These are phyloP conservation scores for Lysandra bellargus DNA, from an alignment of 2,888 invertebrate species.

Conservation along the genomic window DNA sequence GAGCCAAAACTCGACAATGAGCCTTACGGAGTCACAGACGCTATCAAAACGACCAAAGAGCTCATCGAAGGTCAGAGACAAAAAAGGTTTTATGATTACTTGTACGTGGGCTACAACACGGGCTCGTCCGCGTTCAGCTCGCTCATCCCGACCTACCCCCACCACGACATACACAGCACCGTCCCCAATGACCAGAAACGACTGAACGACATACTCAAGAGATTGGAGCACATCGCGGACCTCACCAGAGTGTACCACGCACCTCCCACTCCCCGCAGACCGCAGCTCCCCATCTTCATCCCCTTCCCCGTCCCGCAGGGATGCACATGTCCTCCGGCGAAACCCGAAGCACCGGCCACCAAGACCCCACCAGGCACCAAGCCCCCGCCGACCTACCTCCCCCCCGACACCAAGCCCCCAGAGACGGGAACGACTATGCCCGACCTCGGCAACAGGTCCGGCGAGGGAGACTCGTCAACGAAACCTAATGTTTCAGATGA, in stretches of 20 bases:
- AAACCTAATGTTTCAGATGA: conserved; percentile 46
- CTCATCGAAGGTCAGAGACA: conserved; percentile 43
- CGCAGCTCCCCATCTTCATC: not conserved
- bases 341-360: not conserved
- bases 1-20: conserved; percentile 46
- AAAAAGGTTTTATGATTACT: conserved; percentile 48
- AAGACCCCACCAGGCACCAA: not conserved
- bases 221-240: conserved; percentile 41
- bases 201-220: conserved; percentile 40
- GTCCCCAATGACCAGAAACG: conserved; percentile 37
- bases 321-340: not conserved
- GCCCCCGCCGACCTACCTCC: conserved; percentile 38
- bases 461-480: conserved; percentile 49
- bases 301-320: not conserved
- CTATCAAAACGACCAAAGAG: conserved; percentile 41
- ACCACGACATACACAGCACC: conserved; percentile 34
- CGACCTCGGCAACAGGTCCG: conserved; percentile 61
- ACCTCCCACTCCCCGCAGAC: not conserved
- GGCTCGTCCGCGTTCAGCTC: conserved; percentile 33
- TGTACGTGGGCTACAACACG: conserved; percentile 39
- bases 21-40: conserved; percentile 43
- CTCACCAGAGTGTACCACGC: conserved; percentile 1
- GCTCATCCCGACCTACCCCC: conserved; percentile 36
- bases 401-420: conserved; percentile 32
- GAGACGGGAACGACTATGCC: conserved; percentile 46